Evolutionary conservation across 2,888 invertebrate genomes (phyloP).

Genomic region (Cyclophora punctaria): DNA sequence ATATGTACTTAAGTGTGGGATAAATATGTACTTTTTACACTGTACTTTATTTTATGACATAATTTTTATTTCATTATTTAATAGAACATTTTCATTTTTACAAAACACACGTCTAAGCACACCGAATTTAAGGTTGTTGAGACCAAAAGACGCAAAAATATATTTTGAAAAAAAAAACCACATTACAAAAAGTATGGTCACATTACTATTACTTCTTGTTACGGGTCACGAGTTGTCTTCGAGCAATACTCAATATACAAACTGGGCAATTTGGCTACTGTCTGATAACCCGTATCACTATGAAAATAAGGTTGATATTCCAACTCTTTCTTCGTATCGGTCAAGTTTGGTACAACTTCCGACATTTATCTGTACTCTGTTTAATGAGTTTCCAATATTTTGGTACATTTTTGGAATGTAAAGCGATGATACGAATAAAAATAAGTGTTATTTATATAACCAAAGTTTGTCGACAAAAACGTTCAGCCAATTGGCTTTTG

Average conservation of each 20-base stretch:
- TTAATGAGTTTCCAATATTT: constrained; percentile 9
- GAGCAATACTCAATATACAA: constrained; percentile 4
- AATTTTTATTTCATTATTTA: no score
- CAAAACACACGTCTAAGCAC: no score
- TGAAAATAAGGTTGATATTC: constrained; percentile 5
- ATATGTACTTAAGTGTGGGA: no score
- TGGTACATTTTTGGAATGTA: constrained; percentile 2
- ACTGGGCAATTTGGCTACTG: constrained; percentile 3
- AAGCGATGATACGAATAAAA: not conserved
- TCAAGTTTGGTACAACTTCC: constrained; percentile 7
- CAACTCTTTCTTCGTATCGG: not conserved
- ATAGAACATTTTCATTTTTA: no score
- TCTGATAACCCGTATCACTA: not conserved
- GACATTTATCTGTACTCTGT: not conserved
- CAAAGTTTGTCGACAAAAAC: no score
- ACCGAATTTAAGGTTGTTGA: no score
- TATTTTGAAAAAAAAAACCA: not conserved
- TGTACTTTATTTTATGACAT: no score
- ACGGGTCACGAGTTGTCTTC: constrained; percentile 8
- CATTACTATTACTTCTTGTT: constrained; percentile 8
- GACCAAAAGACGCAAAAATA: not conserved
- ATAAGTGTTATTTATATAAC: no score
- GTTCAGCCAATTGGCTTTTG: no score
- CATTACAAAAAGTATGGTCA: constrained; percentile 5
- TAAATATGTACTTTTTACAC: no score